Evolutionary conservation across 2,888 invertebrate species (phyloP).

Genomic region (Lagria hirta): DNA sequence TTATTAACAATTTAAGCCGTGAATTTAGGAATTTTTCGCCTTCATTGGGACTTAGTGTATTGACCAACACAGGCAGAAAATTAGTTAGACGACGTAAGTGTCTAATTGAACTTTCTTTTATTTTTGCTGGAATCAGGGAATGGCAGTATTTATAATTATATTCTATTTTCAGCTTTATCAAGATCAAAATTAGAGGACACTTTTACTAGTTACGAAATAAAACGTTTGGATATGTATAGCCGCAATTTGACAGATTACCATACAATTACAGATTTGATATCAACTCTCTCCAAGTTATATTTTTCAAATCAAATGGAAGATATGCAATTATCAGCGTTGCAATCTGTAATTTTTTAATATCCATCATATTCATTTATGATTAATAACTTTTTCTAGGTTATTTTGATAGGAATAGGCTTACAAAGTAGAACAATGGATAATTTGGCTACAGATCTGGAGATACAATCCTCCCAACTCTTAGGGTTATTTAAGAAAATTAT

Average conservation of each 20-base stretch:
- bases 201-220: conserved; percentile 81
- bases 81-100: conserved; percentile 55
- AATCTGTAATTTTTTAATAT: conserved; percentile 63
- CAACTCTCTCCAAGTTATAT: conserved; percentile 73
- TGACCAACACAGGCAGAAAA: conserved; percentile 63
- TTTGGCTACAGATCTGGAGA: conserved; percentile 80
- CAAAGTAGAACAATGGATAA: conserved; percentile 91
- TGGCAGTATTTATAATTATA: conserved; percentile 22
- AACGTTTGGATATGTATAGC: conserved; percentile 85
- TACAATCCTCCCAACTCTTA: conserved; percentile 87
- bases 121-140: neutral
- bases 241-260: conserved; percentile 93
- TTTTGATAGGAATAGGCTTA: conserved; percentile 85
- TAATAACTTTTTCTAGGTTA: conserved; percentile 61
- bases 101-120: no score
- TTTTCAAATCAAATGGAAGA: conserved; percentile 71
- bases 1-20: conserved; percentile 75
- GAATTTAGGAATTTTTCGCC: conserved; percentile 75
- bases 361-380: conserved; percentile 7
- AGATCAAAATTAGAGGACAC: no score
- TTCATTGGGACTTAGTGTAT: conserved; percentile 65
- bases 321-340: conserved; percentile 76
- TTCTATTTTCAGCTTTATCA: no score
- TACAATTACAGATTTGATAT: conserved; percentile 84
- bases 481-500: conserved; percentile 85